Evolutionary conservation across 2,113 vertebrate species (phyloP), one percentile per base, ranked within the genome.

Genomic region (Orcinus orca): DNA sequence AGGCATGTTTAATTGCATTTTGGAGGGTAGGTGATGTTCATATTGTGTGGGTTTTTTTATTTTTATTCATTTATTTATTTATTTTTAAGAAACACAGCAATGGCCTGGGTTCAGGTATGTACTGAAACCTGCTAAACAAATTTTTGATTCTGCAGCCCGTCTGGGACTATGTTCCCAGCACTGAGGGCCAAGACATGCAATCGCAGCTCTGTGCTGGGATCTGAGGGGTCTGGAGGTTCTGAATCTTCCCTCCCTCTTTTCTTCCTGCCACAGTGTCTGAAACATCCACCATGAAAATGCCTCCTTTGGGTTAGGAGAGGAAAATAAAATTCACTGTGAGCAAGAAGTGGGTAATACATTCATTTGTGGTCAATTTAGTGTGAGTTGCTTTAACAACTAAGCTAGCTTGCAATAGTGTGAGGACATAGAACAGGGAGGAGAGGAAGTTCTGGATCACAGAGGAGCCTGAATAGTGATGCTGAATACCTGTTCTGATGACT

Each of bases 401-500:
- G 18, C 33, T 21, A 23, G 67, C 41, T 4, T 50, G 60, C 58
- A n/a, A 25, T 2, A 50, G 29, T 23, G 38, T 15, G 20, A 47
- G 80, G n/a, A 36, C 41, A 9, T 0, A 36, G 17, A 41, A 17
- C 5, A 29, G 23, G 7, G 25, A 29, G 31, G 4, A n/a, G 17
- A 36, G 58, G 21, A 71, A 44, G 50, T 10, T 23, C 63, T 47
- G 62, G 31, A 55, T 95, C 50, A 47, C 7, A 65, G 31, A 55
- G 0, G 83, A 73, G 13, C 29, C n/a, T 26, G 14, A 17, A 50
- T 1, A 53, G 25, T 41, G 25, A 29, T 1, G 3, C n/a, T 26
- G 31, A 44, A 1, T 21, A 62, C 8, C 3, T 8, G 68, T 10
- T 21, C 38, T 10, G 4, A 21, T 0, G 14, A 15, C 7, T 3